phyloP scores from a whole-genome alignment of 2,888 invertebrate species.

The Campaea margaritaria region DNA sequence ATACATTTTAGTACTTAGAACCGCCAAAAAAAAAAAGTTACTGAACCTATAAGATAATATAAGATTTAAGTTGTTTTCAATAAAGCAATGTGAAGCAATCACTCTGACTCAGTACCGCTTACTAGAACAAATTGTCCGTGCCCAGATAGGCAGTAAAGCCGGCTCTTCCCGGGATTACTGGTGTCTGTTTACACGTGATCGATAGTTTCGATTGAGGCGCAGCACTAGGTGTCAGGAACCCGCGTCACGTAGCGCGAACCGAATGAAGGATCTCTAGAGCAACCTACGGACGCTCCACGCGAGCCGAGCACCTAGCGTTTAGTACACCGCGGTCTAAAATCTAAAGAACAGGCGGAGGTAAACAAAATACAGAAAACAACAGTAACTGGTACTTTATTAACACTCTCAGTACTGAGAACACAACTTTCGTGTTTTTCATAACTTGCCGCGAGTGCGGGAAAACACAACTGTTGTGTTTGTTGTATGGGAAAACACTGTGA shows the following conservation, averaged over 20 bases:
- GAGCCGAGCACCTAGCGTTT: slow-evolving; percentile 29
- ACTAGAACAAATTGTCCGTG: slow-evolving; percentile 40
- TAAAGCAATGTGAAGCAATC: slow-evolving; percentile 25
- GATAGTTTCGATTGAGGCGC: slow-evolving; percentile 46
- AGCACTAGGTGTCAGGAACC: slow-evolving; percentile 54
- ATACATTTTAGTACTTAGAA: too few relatives aligned
- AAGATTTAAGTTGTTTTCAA: slow-evolving; percentile 3
- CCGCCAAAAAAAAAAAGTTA: too few relatives aligned
- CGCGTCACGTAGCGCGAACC: slow-evolving; percentile 62
- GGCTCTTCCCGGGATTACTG: slow-evolving; percentile 57
- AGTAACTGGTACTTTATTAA: too few relatives aligned
- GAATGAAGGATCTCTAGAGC: slow-evolving; percentile 65
- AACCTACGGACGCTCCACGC: slow-evolving; percentile 51
- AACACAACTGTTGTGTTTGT: too few relatives aligned
- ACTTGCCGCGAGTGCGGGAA: too few relatives aligned
- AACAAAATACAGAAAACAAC: too few relatives aligned
- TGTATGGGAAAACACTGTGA: too few relatives aligned
- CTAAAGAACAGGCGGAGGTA: slow-evolving; percentile 16
- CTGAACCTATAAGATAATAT: too few relatives aligned
- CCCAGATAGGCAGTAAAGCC: slow-evolving; percentile 31
- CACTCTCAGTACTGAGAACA: too few relatives aligned
- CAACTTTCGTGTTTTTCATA: too few relatives aligned
- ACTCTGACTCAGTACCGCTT: slow-evolving; percentile 29
- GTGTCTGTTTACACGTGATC: slow-evolving; percentile 65
- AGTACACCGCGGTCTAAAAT: slow-evolving; percentile 28